Evolutionary conservation across 2,888 invertebrate genomes (phyloP), one percentile per base, ranked within the genome.

Genomic region (Cordilura impudica): DNA sequence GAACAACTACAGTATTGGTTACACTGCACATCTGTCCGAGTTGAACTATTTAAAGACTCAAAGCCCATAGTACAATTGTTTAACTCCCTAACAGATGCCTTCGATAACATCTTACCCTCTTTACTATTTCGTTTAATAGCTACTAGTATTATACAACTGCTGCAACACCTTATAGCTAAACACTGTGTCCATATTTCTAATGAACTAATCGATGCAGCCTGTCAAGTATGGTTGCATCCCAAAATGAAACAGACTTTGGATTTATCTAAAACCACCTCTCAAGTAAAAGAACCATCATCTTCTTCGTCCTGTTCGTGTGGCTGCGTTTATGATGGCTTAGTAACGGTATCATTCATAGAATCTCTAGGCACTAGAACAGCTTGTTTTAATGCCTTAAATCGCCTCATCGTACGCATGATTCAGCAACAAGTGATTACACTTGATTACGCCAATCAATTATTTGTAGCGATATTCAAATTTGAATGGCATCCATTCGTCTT

Each of bases 391-490:
- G 86, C 90, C 0, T 83, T 92, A 82, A 90, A 91, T 0, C 84
- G 87, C 0, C 85, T 92, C 2, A 81, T 93, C 1, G 87, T 91
- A 67, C 89, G 88, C 73, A 80, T 95, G 84, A 86, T 95, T 60
- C 89, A 90, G 6, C 89, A 91, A 51, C 87, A 92, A 19, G 90
- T 94, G 60, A 84, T 95, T 76, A 91, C 90, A 3, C 90, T 93
- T 14, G 93, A 93, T 53, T 90, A 91, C 1, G 86, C 95, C 8
- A 94, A 94, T 82, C 91, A 93, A 58, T 93, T 94, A 83, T 94
- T 94, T 83, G 89, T 94, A 39, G 92, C 93, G 0, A 91, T 95
- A 12, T 94, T 94, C 73, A 91, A 93, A 82, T 91, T 92, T 81
- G 93, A 94, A 74, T 95, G 94, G 94, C 88, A 92, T 0, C 90